Evolutionary conservation across 2,113 vertebrate species (phyloP).

Genomic region (Perca schrenkii): DNA sequence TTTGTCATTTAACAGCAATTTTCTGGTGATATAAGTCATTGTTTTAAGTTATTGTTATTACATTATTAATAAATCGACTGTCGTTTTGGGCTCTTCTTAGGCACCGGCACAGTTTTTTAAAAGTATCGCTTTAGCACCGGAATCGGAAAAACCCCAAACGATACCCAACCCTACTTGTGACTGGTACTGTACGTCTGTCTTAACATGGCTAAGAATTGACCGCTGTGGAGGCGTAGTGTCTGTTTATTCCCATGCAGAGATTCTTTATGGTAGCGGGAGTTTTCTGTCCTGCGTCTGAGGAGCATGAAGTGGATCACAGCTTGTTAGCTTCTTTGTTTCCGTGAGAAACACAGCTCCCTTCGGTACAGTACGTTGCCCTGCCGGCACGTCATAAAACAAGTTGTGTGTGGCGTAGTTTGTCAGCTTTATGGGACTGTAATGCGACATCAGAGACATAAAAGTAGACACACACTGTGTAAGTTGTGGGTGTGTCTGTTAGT

Average conservation of each 20-base stretch:
- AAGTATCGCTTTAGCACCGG: too few relatives aligned
- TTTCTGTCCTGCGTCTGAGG: not conserved
- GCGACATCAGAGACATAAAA: constrained; percentile 22
- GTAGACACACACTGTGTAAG: constrained; percentile 1
- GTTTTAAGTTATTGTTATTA: too few relatives aligned
- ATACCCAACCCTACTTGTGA: too few relatives aligned
- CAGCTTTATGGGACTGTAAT: constrained; percentile 50
- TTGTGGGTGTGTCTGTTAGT: constrained; percentile 9
- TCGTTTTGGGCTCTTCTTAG: too few relatives aligned
- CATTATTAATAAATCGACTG: too few relatives aligned
- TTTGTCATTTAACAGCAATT: too few relatives aligned
- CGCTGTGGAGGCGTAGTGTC: not conserved
- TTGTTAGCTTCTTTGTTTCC: constrained; percentile 36
- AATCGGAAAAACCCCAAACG: too few relatives aligned
- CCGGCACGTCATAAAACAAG: constrained; percentile 12
- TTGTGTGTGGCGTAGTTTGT: constrained; percentile 35
- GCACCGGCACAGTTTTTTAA: too few relatives aligned
- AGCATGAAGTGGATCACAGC: constrained; percentile 10
- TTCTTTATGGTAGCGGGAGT: not conserved
- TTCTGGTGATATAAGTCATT: too few relatives aligned
- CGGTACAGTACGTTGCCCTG: constrained; percentile 1
- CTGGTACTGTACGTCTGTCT: too few relatives aligned
- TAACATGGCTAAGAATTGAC: not conserved
- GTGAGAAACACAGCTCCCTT: constrained; percentile 6
- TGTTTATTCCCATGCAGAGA: not conserved